Evolutionary conservation across 2,113 vertebrate species (phyloP).

Genomic region (Mugil cephalus): DNA sequence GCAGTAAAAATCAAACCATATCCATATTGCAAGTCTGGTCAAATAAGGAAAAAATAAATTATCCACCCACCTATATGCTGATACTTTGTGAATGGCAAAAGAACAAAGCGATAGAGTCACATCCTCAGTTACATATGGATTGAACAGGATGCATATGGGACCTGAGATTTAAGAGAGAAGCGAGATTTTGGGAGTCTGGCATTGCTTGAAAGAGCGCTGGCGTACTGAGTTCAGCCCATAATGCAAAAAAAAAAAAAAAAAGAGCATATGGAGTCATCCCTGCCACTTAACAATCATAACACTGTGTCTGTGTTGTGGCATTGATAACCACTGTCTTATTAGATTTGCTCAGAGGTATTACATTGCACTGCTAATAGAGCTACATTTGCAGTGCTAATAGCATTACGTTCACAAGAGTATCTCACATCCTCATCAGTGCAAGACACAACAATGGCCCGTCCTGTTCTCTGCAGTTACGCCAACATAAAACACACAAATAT

Average conservation of each 20-base stretch:
- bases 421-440: constrained; percentile 32
- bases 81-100: constrained; percentile 67
- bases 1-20: constrained; percentile 39
- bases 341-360: constrained; percentile 28
- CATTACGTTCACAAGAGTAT: constrained; percentile 27
- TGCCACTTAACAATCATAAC: constrained; percentile 38
- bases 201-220: constrained; percentile 69
- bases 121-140: constrained; percentile 86
- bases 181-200: constrained; percentile 68
- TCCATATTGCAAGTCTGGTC: constrained; percentile 27
- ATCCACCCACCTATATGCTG: constrained; percentile 33
- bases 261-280: constrained; percentile 14
- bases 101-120: constrained; percentile 81
- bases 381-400: constrained; percentile 28
- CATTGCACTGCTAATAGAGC: constrained; percentile 27
- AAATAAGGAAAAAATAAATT: constrained; percentile 56
- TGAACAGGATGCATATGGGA: constrained; percentile 85
- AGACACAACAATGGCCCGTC: constrained; percentile 10
- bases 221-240: constrained; percentile 29
- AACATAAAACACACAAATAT: constrained; percentile 5
- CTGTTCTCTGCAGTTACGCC: constrained; percentile 19
- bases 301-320: constrained; percentile 25
- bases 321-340: constrained; percentile 42
- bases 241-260: constrained; percentile 1
- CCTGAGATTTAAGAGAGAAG: constrained; percentile 74